Evolutionary conservation across 2,888 invertebrate species (phyloP).

Genomic region (Apamea anceps): DNA sequence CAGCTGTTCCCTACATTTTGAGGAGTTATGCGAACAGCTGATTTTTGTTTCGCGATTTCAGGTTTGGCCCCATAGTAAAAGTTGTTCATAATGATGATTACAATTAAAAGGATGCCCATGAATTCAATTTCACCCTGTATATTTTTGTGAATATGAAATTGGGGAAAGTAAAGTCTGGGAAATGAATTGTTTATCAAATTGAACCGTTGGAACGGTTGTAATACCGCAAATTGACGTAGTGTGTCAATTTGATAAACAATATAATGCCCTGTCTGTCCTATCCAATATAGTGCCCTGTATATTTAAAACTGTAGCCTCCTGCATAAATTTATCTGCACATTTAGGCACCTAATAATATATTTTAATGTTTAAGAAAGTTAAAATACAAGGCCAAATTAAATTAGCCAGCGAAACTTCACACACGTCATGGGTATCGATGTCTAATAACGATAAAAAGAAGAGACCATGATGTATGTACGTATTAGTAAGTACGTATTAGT

Average conservation of each 20-base stretch:
- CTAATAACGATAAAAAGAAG: not conserved
- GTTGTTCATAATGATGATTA: too few species aligned
- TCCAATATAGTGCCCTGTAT: not conserved
- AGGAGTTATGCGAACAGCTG: too few species aligned
- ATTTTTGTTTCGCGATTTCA: too few species aligned
- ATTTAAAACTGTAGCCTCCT: not conserved
- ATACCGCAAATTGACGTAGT: not conserved
- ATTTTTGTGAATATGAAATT: not conserved
- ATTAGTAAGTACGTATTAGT: too few species aligned
- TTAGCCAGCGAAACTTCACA: not conserved
- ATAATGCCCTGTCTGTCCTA: not conserved
- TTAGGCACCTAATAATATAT: not conserved
- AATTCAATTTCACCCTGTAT: not conserved
- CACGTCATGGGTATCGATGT: too few species aligned
- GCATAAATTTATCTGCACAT: not conserved
- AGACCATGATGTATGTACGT: too few species aligned
- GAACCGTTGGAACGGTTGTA: too few species aligned
- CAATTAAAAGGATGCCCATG: too few species aligned
- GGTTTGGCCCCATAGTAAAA: too few species aligned
- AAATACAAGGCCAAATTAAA: not conserved
- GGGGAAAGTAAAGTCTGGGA: not conserved
- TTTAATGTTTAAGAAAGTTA: not conserved
- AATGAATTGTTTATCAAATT: conserved; percentile 3
- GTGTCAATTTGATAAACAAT: not conserved
- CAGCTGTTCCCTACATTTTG: too few species aligned